phyloP scores from a whole-genome alignment of 2,888 invertebrate species.

The Tuberolachnus salignus region DNA sequence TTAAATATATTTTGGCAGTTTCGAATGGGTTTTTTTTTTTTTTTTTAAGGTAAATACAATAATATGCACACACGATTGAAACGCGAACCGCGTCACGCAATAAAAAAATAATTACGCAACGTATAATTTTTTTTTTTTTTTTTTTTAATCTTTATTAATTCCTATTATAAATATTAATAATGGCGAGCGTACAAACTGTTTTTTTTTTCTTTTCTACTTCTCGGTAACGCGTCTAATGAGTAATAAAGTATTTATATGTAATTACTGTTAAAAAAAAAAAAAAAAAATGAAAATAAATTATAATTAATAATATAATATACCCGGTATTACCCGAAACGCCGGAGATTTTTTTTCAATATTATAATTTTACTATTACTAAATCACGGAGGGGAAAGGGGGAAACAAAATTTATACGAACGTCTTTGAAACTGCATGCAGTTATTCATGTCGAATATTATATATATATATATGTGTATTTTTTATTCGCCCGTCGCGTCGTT shows the following conservation, averaged over 20 bases:
- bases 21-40: no score
- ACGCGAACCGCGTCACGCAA: slow-evolving; percentile 19
- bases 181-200: neutral
- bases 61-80: no score
- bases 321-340: no score
- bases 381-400: no score
- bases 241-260: slow-evolving; percentile 12
- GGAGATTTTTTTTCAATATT: no score
- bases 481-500: slow-evolving; percentile 37
- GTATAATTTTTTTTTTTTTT: no score
- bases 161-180: neutral
- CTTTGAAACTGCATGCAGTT: slow-evolving; percentile 48
- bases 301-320: no score
- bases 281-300: slow-evolving; percentile 16
- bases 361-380: no score
- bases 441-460: slow-evolving; percentile 37
- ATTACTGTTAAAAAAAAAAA: slow-evolving; percentile 34
- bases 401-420: no score
- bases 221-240: slow-evolving; percentile 46
- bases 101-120: slow-evolving; percentile 44
- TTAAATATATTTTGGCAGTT: no score
- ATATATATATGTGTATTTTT: slow-evolving; percentile 34
- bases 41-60: no score
- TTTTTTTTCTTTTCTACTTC: no score
- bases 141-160: slow-evolving; percentile 44